Percentiles rank a stretch among this genome's conserved stretches.
Evolutionary conservation across 2,113 vertebrate genomes (phyloP).

Genomic region (Nycticebus coucang): DNA sequence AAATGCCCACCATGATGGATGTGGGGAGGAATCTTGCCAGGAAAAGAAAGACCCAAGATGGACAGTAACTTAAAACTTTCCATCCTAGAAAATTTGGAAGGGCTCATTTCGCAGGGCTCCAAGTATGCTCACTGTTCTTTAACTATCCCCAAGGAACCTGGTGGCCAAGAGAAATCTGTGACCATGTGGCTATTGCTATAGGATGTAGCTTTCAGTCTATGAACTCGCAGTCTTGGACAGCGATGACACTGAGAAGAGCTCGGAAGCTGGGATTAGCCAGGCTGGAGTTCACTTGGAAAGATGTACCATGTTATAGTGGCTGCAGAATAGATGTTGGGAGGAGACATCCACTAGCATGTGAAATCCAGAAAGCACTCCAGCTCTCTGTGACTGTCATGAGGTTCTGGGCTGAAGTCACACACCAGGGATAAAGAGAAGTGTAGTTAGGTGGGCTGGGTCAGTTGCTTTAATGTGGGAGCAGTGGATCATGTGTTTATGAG

Average conservation of each 20-base stretch:
- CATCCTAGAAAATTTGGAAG: neutral
- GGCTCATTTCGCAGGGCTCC: neutral
- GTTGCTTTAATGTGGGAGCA: neutral
- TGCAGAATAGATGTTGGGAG: neutral
- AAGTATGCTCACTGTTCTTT: neutral
- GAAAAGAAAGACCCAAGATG: neutral
- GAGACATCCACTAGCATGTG: neutral
- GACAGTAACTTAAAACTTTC: neutral
- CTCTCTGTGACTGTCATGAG: neutral
- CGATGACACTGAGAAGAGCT: neutral
- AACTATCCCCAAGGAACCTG: neutral
- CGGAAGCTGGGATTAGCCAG: neutral
- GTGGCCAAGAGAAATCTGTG: neutral
- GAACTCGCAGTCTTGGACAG: neutral
- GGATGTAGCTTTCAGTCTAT: neutral
- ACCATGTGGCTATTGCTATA: neutral
- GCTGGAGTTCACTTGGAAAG: neutral
- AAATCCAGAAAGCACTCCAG: neutral
- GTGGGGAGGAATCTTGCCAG: neutral
- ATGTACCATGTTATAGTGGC: neutral
- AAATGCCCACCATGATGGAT: neutral
- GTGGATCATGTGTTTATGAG: neutral
- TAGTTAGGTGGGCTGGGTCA: neutral
- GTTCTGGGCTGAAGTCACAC: neutral
- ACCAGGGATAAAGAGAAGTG: neutral